A percentile compares a stretch with the other conserved stretches of the same genome.
These are phyloP conservation scores for Caerostris darwini DNA, from an alignment of 1,140 invertebrate species.

Conservation along the genomic window DNA sequence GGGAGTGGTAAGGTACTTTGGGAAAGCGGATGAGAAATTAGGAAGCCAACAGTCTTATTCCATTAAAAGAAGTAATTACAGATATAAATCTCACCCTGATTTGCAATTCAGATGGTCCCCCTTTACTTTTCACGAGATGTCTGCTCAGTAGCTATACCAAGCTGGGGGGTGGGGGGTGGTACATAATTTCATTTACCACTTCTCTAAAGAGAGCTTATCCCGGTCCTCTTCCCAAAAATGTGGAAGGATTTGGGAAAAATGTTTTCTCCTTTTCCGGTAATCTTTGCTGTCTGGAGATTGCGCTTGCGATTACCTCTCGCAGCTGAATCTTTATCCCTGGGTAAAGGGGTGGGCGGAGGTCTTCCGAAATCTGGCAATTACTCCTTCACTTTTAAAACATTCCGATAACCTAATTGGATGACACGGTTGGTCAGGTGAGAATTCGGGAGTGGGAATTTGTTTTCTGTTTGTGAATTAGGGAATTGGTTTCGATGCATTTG, in stretches of 20 bases:
- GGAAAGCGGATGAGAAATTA: conserved; percentile 62
- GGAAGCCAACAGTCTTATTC: conserved; percentile 76
- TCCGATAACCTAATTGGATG: conserved; percentile 38
- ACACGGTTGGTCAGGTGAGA: conserved; percentile 8
- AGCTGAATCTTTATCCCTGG: background rate
- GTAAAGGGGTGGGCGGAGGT: background rate
- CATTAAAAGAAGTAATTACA: conserved; percentile 78
- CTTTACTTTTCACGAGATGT: conserved; percentile 3
- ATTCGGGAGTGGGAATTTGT: conserved; percentile 12
- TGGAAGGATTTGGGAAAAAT: conserved; percentile 49
- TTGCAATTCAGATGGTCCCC: conserved; percentile 73
- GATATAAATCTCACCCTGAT: conserved; percentile 76
- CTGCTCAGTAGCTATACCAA: conserved; percentile 29
- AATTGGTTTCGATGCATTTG: background rate
- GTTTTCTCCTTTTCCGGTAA: conserved; percentile 50
- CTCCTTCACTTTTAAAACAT: conserved; percentile 2
- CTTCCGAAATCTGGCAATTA: conserved; percentile 27
- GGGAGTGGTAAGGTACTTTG: background rate
- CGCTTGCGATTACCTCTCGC: background rate
- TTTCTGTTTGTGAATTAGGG: background rate
- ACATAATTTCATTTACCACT: conserved; percentile 68
- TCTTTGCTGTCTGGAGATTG: conserved; percentile 52
- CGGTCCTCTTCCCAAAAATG: conserved; percentile 6
- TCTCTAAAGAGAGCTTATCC: conserved; percentile 18
- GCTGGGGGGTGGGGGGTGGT: background rate